A percentile compares a stretch with the other conserved stretches of the same genome.
Conservation (phyloP, 2,888 invertebrate species). For the Eledone cirrhosa region DNA sequence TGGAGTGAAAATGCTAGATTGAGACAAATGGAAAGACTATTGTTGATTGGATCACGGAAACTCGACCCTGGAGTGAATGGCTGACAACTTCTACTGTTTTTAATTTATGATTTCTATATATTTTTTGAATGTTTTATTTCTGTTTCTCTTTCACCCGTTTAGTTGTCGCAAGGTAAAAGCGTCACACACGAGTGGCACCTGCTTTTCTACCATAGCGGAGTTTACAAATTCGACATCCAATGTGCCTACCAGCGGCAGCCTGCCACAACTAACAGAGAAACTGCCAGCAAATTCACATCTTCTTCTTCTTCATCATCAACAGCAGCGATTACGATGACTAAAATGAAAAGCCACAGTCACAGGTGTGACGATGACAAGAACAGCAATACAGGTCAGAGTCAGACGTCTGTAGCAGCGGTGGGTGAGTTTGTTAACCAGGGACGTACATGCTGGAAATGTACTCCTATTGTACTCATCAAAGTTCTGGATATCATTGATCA, state of each 20-base stretch:
- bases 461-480: conserved; percentile 14
- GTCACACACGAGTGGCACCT: conserved; percentile 14
- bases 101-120: neutral
- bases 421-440: neutral
- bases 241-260: conserved; percentile 22
- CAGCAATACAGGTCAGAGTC: too few relatives aligned
- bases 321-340: too few relatives aligned
- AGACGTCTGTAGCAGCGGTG: neutral
- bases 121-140: neutral
- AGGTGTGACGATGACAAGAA: too few relatives aligned
- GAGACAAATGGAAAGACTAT: too few relatives aligned
- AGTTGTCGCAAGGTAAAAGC: conserved; percentile 12
- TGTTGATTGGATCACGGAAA: too few relatives aligned
- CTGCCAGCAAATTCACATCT: neutral
- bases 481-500: neutral
- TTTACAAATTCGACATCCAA: conserved; percentile 26
- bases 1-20: too few relatives aligned
- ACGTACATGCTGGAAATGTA: conserved; percentile 12
- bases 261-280: too few relatives aligned
- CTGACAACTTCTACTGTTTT: neutral
- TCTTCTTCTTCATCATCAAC: too few relatives aligned
- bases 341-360: too few relatives aligned
- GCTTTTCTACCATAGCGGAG: conserved; percentile 4
- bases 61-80: too few relatives aligned
- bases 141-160: neutral